Evolutionary conservation across 2,888 invertebrate species (phyloP).

Genomic region (Hyalella azteca): DNA sequence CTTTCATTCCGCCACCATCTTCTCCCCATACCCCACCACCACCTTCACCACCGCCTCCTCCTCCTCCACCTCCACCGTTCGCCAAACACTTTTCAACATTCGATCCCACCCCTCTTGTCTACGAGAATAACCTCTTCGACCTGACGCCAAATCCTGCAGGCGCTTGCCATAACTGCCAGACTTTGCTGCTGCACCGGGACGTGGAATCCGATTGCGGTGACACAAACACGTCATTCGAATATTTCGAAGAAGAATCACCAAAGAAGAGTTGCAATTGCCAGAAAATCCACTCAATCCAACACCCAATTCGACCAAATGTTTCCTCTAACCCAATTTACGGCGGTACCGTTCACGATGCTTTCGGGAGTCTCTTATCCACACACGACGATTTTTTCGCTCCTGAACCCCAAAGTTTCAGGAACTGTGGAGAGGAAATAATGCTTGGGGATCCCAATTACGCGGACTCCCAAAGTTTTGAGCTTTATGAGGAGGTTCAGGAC

Average conservation of each 20-base stretch:
- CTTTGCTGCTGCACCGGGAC: neutral
- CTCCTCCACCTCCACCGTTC: neutral
- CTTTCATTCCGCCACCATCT: neutral
- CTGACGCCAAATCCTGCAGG: neutral
- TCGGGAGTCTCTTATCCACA: neutral
- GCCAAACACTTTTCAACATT: neutral
- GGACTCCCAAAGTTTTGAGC: neutral
- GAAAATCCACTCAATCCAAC: neutral
- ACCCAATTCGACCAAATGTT: too few relatives aligned
- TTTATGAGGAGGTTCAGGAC: neutral
- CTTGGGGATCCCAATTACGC: neutral
- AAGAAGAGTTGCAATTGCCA: neutral
- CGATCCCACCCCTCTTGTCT: neutral
- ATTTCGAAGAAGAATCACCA: neutral
- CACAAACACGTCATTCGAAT: neutral
- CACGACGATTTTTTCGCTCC: neutral
- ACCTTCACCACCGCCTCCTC: neutral
- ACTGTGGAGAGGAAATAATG: neutral
- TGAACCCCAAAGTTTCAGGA: neutral
- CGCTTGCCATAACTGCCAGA: neutral
- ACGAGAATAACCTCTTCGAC: conserved; percentile 10
- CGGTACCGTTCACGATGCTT: neutral
- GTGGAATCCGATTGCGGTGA: neutral
- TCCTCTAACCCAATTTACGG: too few relatives aligned
- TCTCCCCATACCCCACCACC: neutral